phyloP scores from a whole-genome alignment of 2,888 invertebrate genomes.

The Luperina nickerlii region DNA sequence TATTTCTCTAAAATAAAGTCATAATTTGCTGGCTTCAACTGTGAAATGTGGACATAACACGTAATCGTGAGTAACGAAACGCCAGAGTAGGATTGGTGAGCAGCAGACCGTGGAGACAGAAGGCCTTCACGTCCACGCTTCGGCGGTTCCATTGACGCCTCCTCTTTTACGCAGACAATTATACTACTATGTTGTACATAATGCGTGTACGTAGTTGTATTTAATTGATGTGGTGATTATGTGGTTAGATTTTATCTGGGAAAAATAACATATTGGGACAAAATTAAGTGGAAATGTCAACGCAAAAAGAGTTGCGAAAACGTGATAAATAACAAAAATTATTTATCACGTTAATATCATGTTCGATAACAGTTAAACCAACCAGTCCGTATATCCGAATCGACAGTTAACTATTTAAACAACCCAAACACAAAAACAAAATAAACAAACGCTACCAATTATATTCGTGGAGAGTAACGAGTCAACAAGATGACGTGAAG shows the following conservation, averaged over 20 bases:
- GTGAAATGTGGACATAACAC: conserved; percentile 40
- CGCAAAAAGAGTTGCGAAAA: not conserved
- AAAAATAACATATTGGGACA: not conserved
- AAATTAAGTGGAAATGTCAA: not conserved
- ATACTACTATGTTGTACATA: conserved; percentile 20
- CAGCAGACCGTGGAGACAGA: conserved; percentile 75
- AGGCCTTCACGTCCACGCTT: conserved; percentile 76
- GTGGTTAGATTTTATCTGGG: not conserved
- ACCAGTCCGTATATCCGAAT: conserved; percentile 11
- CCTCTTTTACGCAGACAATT: conserved; percentile 72
- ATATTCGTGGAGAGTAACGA: conserved; percentile 56
- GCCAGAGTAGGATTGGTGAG: conserved; percentile 75
- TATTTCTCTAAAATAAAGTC: not conserved
- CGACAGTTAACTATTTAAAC: conserved; percentile 32
- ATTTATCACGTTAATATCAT: not conserved
- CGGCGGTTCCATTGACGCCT: conserved; percentile 73
- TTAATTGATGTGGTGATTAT: not conserved
- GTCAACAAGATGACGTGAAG: conserved; percentile 63
- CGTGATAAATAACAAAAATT: too few species aligned
- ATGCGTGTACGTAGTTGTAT: not conserved
- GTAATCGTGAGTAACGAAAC: conserved; percentile 46
- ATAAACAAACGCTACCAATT: conserved; percentile 54
- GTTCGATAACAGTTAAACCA: conserved; percentile 28
- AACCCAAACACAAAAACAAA: conserved; percentile 48
- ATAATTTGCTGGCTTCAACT: conserved; percentile 23